Conservation (phyloP, 2,888 invertebrate genomes). For the Melinaea marsaeus region DNA sequence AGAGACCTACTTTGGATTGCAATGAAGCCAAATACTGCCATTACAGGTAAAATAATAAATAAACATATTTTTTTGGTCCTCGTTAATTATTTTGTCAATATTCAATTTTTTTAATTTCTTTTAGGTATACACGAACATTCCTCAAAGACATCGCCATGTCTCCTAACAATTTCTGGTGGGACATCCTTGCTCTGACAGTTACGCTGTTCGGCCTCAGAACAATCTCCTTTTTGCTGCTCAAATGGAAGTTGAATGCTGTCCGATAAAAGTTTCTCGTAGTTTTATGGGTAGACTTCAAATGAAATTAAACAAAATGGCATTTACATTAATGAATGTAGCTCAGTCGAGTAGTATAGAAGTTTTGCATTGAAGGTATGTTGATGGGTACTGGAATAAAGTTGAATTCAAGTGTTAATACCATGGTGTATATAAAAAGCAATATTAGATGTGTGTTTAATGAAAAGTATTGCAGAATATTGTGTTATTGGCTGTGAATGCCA, state of each 20-base stretch:
- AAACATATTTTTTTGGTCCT: background rate
- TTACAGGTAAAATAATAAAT: constrained; percentile 73
- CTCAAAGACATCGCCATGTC: constrained; percentile 88
- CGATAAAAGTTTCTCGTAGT: constrained; percentile 65
- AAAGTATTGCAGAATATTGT: no score
- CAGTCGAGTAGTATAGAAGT: background rate
- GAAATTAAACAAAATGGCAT: background rate
- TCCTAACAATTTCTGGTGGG: constrained; percentile 90
- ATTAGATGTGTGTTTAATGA: no score
- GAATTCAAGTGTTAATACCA: no score
- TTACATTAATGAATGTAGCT: constrained; percentile 5
- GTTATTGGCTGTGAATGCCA: no score
- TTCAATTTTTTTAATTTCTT: background rate
- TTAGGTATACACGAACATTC: constrained; percentile 86
- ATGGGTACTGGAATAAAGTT: no score
- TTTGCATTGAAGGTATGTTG: no score
- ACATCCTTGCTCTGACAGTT: constrained; percentile 83
- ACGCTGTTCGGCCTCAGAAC: constrained; percentile 83
- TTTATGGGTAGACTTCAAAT: background rate
- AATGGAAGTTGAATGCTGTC: constrained; percentile 84
- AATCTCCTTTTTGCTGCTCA: constrained; percentile 84
- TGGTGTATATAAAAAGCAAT: no score
- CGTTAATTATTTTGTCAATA: background rate
- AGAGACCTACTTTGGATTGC: constrained; percentile 87
- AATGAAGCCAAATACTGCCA: constrained; percentile 87